Base-by-base conservation (phyloP, 2,888 invertebrate species). In the Amphipyra berbera region DNA sequence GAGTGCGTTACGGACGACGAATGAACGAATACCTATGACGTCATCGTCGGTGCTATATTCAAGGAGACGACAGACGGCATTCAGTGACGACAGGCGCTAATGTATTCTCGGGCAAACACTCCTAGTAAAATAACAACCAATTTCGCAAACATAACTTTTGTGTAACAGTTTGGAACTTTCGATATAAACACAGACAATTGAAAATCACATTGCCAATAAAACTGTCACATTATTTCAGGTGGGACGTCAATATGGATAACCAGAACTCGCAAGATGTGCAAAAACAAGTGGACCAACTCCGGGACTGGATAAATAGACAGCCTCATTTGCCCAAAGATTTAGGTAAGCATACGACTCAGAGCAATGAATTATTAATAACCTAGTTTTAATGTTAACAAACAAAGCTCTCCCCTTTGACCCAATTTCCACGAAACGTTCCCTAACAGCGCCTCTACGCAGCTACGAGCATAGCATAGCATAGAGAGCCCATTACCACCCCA, bases 261-360 rank as follows among this genome's bases (percentile, higher is more conserved):
- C 80, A 83, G 41, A 73, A 68, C 21, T 78, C 85, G 6, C 87
- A 90, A 59, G 90, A 92, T 40, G 68, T 83, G 10, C 75, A 88
- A 46, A 88, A 90, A 61, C 89, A 94, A 73, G 72, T 95, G 15
- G 81, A 84, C 21, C 84, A 92, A 61, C 87, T 96, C 44, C 91
- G 90, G 73, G 90, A 94, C 42, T 96, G 96, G 96, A 79, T 96
- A 2, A 86, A 90, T 47, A 94, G 92, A 67, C 96, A 96, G 74
- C 93, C 95, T 6, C 96, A 96, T 82, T 88, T 96, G 47, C 96
- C 97, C 1, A 95, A 96, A 82, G 94, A 95, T 78, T 92, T 96
- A 76, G 95, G 96, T 96, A 90, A 90, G 89, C 44, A 41, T 21
- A 21, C 1, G 3, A 1, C 3, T 21, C 21, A 21, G 21, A 44